Base-by-base conservation (phyloP, 2,888 invertebrate genomes). In the Netelia fuscicornis region DNA sequence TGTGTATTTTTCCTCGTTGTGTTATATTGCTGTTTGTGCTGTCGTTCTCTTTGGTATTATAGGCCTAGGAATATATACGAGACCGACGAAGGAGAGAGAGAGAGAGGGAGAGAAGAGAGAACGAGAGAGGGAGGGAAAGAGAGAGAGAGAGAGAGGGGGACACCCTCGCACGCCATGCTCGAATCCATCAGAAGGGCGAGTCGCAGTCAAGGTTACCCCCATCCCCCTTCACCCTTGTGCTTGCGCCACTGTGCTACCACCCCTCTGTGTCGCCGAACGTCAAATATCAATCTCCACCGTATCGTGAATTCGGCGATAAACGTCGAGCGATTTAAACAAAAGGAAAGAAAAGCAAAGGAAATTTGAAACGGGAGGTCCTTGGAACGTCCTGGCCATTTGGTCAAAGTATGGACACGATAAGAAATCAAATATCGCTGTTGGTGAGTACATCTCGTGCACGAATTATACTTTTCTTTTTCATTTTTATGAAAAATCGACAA, bases 141-240 rank as follows among this genome's bases (percentile, higher is more conserved):
- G 25, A 25, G 25, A 25, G 25, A 2, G 25, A 25, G 2, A 2
- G 25, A 2, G 25, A 1, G 25, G 25, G 25, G 25, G 2, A 25
- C 25, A n/a, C 75, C 68, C 70, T 64, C 56, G 80, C 91, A 91
- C 91, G 91, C 91, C 86, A 91, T 90, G 86, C 87, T 87, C 89
- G 84, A 90, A 91, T 91, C 90, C 89, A 91, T 91, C 91, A 91
- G 88, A 78, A 79, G 82, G 84, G 87, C 87, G 87, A 89, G 87
- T 88, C 87, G 86, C 88, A 88, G 89, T 88, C 89, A 89, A 90
- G 91, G 91, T 89, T 91, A 87, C 88, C 82, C 79, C 62, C 74
- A 62, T 84, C 81, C 77, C 60, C 78, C 72, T 86, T 85, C 85
- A 85, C 81, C 65, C 82, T 80, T 75, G 74, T 68, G 77, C 68